Evolutionary conservation across 2,113 vertebrate species (phyloP).

Genomic region (Rhea pennata): DNA sequence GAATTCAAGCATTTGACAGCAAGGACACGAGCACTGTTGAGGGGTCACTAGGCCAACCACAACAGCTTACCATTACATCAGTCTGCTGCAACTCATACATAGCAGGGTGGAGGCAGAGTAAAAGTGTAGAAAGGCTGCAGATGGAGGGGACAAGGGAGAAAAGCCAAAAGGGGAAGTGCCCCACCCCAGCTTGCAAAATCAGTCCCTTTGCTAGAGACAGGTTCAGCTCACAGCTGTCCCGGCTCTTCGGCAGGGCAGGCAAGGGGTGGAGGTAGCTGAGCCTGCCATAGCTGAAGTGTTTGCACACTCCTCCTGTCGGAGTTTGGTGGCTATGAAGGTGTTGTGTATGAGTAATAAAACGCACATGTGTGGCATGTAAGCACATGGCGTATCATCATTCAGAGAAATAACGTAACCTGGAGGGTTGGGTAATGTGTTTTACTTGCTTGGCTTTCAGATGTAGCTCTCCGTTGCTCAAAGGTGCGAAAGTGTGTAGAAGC

Average conservation of each 20-base stretch:
- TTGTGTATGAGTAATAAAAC: background rate
- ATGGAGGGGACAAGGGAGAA: background rate
- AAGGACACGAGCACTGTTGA: background rate
- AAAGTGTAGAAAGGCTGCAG: constrained; percentile 40
- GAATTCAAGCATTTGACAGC: background rate
- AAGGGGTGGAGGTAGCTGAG: background rate
- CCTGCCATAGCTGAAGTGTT: background rate
- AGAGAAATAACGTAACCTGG: background rate
- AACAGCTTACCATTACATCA: constrained; percentile 44
- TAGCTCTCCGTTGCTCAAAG: background rate
- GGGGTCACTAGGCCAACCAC: constrained; percentile 13
- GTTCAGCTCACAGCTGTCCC: background rate
- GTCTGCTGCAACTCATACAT: constrained; percentile 1
- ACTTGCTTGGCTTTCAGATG: background rate
- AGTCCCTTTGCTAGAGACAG: background rate
- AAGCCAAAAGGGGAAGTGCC: constrained; percentile 60
- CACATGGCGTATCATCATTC: rapidly evolving
- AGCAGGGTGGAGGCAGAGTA: constrained; percentile 37
- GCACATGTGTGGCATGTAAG: background rate
- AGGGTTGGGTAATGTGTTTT: background rate
- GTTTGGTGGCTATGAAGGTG: background rate
- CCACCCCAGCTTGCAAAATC: constrained; percentile 62
- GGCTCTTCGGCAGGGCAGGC: background rate
- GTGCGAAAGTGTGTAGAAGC: background rate
- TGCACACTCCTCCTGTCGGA: background rate